A percentile compares a stretch with the other conserved stretches of the same genome.
Evolutionary conservation across 2,888 invertebrate genomes (phyloP).

Genomic region (Lobophora halterata): DNA sequence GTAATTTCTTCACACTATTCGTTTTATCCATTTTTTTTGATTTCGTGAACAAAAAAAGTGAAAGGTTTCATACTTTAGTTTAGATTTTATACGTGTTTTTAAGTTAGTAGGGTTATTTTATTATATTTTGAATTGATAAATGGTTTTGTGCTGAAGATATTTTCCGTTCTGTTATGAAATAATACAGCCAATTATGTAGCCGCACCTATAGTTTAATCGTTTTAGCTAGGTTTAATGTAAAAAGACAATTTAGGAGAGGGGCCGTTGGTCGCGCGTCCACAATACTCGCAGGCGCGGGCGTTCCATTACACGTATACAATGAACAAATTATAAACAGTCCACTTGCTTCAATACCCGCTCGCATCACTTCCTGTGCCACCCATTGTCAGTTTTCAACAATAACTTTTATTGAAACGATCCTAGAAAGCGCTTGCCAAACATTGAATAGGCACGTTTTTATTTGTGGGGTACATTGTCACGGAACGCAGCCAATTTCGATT

Average conservation of each 20-base stretch:
- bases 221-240: conserved; percentile 37
- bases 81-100: too few relatives aligned
- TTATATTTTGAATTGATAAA: too few relatives aligned
- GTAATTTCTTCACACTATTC: too few relatives aligned
- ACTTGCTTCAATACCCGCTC: conserved; percentile 74
- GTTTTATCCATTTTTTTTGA: too few relatives aligned
- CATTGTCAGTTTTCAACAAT: conserved; percentile 77
- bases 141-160: not conserved
- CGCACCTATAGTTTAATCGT: conserved; percentile 5
- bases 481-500: conserved; percentile 62
- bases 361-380: conserved; percentile 74
- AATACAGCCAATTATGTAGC: conserved; percentile 4
- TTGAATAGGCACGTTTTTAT: conserved; percentile 65
- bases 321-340: conserved; percentile 80
- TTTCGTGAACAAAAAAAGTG: too few relatives aligned
- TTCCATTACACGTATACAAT: conserved; percentile 68
- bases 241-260: conserved; percentile 69
- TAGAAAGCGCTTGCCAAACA: conserved; percentile 63
- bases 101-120: too few relatives aligned
- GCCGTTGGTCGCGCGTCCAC: conserved; percentile 52
- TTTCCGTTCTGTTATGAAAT: not conserved
- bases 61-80: too few relatives aligned
- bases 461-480: conserved; percentile 67
- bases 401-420: conserved; percentile 79
- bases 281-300: conserved; percentile 62